Conservation (phyloP, 2,888 invertebrate genomes). For the Platypus cylindrus region DNA sequence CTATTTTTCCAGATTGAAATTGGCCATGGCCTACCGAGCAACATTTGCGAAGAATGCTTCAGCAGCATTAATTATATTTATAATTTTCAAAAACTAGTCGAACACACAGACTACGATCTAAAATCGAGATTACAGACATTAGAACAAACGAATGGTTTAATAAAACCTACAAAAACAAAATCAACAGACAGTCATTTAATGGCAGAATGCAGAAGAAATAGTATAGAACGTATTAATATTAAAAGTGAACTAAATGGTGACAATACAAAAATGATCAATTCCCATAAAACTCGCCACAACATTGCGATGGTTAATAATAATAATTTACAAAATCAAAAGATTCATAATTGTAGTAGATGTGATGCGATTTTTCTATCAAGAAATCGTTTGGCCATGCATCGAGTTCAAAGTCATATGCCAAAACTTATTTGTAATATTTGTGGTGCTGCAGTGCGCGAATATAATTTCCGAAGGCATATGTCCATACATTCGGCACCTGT, state of each 20-base stretch:
- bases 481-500: conserved; percentile 23
- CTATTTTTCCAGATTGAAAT: conserved; percentile 17
- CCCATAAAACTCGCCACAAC: no score
- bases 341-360: conserved; percentile 21
- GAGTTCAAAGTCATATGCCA: conserved; percentile 19
- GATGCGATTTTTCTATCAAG: conserved; percentile 20
- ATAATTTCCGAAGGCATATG: conserved; percentile 17
- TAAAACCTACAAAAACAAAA: conserved; percentile 13
- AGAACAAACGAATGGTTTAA: conserved; percentile 12
- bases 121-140: conserved; percentile 15
- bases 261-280: no score
- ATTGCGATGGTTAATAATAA: no score
- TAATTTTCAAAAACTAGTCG: conserved; percentile 25
- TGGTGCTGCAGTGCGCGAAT: conserved; percentile 22
- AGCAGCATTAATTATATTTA: conserved; percentile 23
- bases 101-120: conserved; percentile 22
- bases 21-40: conserved; percentile 18
- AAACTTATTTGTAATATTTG: conserved; percentile 28
- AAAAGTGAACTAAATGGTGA: conserved; percentile 2
- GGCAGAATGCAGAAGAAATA: no score
- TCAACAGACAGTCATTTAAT: no score
- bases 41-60: conserved; percentile 25
- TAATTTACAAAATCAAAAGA: no score
- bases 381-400: conserved; percentile 18
- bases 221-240: conserved; percentile 7